phyloP scores from a whole-genome alignment of 2,888 invertebrate species.

The Tenthredo distinguenda region DNA sequence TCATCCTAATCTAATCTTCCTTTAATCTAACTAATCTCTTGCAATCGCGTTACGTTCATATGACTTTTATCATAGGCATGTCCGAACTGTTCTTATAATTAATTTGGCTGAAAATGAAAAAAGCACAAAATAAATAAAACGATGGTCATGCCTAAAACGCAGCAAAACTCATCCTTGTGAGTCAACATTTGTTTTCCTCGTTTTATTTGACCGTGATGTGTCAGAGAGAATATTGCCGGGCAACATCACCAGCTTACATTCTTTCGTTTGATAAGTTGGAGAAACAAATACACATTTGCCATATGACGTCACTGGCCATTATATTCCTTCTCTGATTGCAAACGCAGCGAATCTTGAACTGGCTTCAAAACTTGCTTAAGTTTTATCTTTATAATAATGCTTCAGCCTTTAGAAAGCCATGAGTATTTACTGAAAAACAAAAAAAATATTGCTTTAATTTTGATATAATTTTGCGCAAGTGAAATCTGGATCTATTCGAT shows the following conservation, averaged over 20 bases:
- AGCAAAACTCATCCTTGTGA: neutral
- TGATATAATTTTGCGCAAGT: neutral
- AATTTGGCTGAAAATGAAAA: neutral
- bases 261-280: neutral
- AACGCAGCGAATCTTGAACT: neutral
- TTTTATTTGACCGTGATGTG: neutral
- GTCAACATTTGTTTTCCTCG: neutral
- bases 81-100: neutral
- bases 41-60: neutral
- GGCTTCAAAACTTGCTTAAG: neutral
- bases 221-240: neutral
- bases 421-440: neutral
- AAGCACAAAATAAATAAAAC: too few species aligned
- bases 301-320: neutral
- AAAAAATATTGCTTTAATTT: neutral
- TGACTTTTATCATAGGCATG: neutral
- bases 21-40: neutral
- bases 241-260: neutral
- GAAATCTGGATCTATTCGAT: neutral
- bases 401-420: neutral
- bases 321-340: neutral
- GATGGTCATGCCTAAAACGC: neutral
- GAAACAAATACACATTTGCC: neutral
- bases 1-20: constrained; percentile 6
- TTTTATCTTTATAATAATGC: neutral